Conservation (phyloP, 2,888 invertebrate genomes). For the Gnatocerus cornutus region DNA sequence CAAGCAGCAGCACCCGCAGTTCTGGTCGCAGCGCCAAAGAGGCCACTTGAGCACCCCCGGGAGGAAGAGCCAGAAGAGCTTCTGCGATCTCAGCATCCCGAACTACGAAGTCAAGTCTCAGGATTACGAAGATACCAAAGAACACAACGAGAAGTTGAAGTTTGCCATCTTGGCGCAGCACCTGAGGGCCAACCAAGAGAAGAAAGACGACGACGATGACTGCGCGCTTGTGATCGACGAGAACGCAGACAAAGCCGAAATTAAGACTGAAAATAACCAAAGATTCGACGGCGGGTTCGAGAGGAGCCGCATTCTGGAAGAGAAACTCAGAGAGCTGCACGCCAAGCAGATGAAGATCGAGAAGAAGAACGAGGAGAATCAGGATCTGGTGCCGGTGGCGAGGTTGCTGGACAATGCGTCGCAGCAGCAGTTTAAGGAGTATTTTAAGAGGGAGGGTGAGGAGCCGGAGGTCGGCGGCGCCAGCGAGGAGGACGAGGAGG, state of each 20-base stretch:
- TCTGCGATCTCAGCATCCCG: constrained; percentile 64
- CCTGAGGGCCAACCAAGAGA: constrained; percentile 70
- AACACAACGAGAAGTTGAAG: constrained; percentile 78
- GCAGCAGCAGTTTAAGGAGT: constrained; percentile 77
- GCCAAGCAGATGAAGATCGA: constrained; percentile 55
- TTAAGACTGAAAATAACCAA: constrained; percentile 55
- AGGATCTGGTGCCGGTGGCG: constrained; percentile 86
- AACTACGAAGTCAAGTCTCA: constrained; percentile 64
- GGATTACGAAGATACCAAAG: constrained; percentile 62
- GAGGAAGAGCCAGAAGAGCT: constrained; percentile 69
- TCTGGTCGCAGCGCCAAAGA: constrained; percentile 87
- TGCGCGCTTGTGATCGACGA: constrained; percentile 80
- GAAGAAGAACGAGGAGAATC: constrained; percentile 71
- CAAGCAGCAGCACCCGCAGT: constrained; percentile 94
- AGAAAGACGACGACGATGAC: constrained; percentile 79
- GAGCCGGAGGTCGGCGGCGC: constrained; percentile 70
- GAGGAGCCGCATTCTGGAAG: constrained; percentile 60
- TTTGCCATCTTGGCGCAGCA: constrained; percentile 87
- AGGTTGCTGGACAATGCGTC: constrained; percentile 84
- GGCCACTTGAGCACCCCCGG: constrained; percentile 74
- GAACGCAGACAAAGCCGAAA: constrained; percentile 69
- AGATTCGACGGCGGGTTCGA: constrained; percentile 54
- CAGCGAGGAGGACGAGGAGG: constrained; percentile 84
- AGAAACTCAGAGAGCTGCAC: constrained; percentile 58
- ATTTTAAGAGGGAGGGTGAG: constrained; percentile 73